Percentiles rank a stretch among this genome's conserved stretches.
phyloP scores from a whole-genome alignment of 2,888 invertebrate genomes.

The Apodemia zela region DNA sequence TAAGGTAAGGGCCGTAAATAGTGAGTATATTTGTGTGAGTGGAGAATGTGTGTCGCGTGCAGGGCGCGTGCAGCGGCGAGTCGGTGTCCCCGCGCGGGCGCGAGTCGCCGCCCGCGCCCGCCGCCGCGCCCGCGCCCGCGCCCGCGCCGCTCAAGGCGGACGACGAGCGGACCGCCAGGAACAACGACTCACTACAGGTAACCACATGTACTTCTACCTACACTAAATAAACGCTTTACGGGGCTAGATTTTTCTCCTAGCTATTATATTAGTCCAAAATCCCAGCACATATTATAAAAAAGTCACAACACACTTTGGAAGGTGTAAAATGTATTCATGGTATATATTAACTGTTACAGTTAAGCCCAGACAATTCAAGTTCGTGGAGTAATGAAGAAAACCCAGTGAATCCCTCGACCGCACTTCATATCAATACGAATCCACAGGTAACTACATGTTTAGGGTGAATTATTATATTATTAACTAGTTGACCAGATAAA shows the following conservation, averaged over 20 bases:
- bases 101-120: constrained; percentile 42
- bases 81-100: constrained; percentile 23
- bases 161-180: constrained; percentile 43
- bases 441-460: constrained; percentile 49
- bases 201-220: background rate
- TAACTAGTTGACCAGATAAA: too few species aligned
- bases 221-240: background rate
- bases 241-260: too few species aligned
- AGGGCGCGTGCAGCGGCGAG: constrained; percentile 29
- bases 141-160: constrained; percentile 46
- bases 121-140: constrained; percentile 41
- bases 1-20: too few species aligned
- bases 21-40: background rate
- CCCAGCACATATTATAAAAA: too few species aligned
- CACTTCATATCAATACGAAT: constrained; percentile 72
- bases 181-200: constrained; percentile 50
- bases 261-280: too few species aligned
- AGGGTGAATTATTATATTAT: background rate
- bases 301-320: too few species aligned
- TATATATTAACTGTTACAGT: constrained; percentile 37
- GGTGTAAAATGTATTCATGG: too few species aligned
- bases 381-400: constrained; percentile 60
- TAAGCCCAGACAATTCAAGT: constrained; percentile 61
- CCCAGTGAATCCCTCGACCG: constrained; percentile 53
- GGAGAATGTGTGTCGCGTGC: too few species aligned